Evolutionary conservation across 1,140 invertebrate species (phyloP).

Genomic region (Lordiphosa stackelbergi): DNA sequence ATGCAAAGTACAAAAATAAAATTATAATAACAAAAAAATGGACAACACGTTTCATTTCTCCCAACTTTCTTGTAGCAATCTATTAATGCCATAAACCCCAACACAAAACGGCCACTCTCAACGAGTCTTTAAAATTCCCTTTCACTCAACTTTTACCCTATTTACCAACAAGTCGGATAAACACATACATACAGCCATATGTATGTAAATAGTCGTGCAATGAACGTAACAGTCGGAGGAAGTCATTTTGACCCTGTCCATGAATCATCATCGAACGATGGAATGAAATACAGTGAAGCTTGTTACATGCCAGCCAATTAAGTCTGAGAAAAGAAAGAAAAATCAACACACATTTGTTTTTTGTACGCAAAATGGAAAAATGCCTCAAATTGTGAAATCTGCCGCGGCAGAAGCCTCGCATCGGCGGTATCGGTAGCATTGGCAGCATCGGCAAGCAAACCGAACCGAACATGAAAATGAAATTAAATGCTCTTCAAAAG

Average conservation of each 20-base stretch:
- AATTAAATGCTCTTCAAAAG: slow-evolving; percentile 55
- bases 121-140: slow-evolving; percentile 40
- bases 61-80: slow-evolving; percentile 30
- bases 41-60: slow-evolving; percentile 11
- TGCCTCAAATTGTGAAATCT: slow-evolving; percentile 50
- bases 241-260: too few species aligned
- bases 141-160: slow-evolving; percentile 30
- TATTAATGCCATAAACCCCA: slow-evolving; percentile 27
- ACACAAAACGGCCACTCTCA: slow-evolving; percentile 13
- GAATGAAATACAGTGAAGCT: slow-evolving; percentile 1
- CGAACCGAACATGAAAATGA: slow-evolving; percentile 46
- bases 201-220: slow-evolving; percentile 1
- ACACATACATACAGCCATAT: slow-evolving; percentile 13
- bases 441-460: slow-evolving; percentile 14
- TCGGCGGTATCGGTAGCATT: slow-evolving; percentile 12
- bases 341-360: slow-evolving; percentile 3
- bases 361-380: slow-evolving; percentile 31
- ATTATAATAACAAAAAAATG: slow-evolving; percentile 22
- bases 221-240: too few species aligned
- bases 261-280: too few species aligned
- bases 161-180: slow-evolving; percentile 12
- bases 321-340: slow-evolving; percentile 24
- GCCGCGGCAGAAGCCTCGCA: slow-evolving; percentile 15
- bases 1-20: slow-evolving; percentile 7
- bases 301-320: slow-evolving; percentile 36